A percentile compares a stretch with the other conserved stretches of the same genome.
Conservation (phyloP, 2,797 vertebrate species). For the Micromesistius poutassou region DNA sequence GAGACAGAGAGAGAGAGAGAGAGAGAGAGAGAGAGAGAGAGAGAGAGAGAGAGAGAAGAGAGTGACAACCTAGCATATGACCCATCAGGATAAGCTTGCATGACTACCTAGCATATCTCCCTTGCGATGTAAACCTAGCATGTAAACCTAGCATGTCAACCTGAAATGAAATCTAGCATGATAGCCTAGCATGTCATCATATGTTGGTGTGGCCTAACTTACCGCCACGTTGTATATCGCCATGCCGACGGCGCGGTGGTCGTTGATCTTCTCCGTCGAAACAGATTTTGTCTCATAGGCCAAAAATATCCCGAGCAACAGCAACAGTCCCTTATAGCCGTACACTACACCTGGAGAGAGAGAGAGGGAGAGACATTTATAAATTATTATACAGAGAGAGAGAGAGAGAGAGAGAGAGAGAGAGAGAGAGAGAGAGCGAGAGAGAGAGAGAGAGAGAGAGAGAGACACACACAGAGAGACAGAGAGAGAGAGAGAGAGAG, state of each 20-base stretch:
- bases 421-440: constrained; percentile 12
- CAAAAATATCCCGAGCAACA: constrained; percentile 90
- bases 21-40: constrained; percentile 6
- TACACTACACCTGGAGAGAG: constrained; percentile 82
- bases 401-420: constrained; percentile 1
- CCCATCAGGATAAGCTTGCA: too few relatives aligned
- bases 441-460: not conserved
- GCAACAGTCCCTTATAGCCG: constrained; percentile 89
- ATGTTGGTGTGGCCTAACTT: constrained; percentile 58
- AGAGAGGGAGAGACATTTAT: not conserved
- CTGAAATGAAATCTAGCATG: not conserved
- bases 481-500: constrained; percentile 15
- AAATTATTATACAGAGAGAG: not conserved
- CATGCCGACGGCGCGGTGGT: constrained; percentile 94
- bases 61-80: not conserved
- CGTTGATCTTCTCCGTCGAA: constrained; percentile 95
- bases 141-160: not conserved
- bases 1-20: constrained; percentile 31
- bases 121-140: not conserved
- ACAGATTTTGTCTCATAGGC: constrained; percentile 95
- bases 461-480: not conserved
- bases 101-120: too few relatives aligned
- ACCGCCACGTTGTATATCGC: constrained; percentile 96
- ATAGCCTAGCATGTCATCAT: not conserved
- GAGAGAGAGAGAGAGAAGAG: constrained; percentile 5